Evolutionary conservation across 2,113 vertebrate genomes (phyloP).

Genomic region (Neolamprologus sp.): DNA sequence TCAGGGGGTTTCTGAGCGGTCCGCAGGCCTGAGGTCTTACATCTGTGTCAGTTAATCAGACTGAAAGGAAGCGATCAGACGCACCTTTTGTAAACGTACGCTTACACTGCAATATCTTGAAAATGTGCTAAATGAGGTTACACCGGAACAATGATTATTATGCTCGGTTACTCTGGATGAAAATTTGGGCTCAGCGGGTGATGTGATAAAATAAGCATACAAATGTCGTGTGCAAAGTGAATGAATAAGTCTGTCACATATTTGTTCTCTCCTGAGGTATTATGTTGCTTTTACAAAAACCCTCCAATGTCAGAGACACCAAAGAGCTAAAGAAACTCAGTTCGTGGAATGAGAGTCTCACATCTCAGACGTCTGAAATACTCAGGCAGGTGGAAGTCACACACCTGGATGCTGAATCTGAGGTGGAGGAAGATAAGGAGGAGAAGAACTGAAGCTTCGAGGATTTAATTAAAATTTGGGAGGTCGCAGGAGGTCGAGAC

Average conservation of each 20-base stretch:
- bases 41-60: not conserved
- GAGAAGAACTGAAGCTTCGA: rapidly evolving
- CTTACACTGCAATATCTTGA: not conserved
- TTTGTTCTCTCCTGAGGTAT: not conserved
- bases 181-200: not conserved
- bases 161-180: rapidly evolving
- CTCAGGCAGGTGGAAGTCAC: not conserved
- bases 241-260: not conserved
- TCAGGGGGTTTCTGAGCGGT: not conserved
- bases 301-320: not conserved
- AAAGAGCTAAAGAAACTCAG: rapidly evolving
- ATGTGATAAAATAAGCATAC: not conserved
- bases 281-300: rapidly evolving
- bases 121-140: not conserved
- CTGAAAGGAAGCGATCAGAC: not conserved
- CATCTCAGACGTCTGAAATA: rapidly evolving
- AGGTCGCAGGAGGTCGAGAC: not conserved
- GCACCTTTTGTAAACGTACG: rapidly evolving
- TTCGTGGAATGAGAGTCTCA: not conserved
- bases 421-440: not conserved
- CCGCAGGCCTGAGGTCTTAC: not conserved
- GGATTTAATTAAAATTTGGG: not conserved
- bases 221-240: not conserved
- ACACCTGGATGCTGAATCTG: not conserved
- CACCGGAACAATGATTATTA: not conserved